A percentile compares a stretch with the other conserved stretches of the same genome.
These are phyloP conservation scores for Heliocidaris erythrogramma DNA, from an alignment of 35 echinoderm and acorn worm genomes.

Conservation along the genomic window DNA sequence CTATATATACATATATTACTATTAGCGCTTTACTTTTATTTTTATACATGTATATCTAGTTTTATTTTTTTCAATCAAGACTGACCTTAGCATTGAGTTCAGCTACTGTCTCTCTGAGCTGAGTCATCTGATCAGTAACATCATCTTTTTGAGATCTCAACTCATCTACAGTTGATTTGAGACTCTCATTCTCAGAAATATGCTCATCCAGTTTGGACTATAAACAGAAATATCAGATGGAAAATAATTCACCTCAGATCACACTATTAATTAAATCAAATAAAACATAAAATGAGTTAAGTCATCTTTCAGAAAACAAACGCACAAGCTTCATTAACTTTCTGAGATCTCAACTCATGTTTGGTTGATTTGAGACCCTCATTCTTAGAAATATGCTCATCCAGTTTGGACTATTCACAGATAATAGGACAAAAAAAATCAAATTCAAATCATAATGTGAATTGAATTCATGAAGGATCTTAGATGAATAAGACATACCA, in stretches of 20 bases:
- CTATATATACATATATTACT: too few species aligned
- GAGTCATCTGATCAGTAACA: slow-evolving; percentile 25
- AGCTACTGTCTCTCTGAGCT: slow-evolving; percentile 33
- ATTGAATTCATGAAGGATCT: neutral
- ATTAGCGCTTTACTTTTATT: too few species aligned
- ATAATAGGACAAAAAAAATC: neutral
- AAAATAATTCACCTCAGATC: neutral
- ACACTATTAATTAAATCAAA: neutral
- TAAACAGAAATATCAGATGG: neutral
- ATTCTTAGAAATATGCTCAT: slow-evolving; percentile 61
- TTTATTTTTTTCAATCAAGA: too few species aligned
- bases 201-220: slow-evolving; percentile 65
- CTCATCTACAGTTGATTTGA: slow-evolving; percentile 45
- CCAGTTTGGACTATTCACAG: slow-evolving; percentile 48
- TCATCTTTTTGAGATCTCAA: slow-evolving; percentile 38
- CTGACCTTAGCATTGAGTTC: slow-evolving; percentile 57
- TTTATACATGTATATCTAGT: too few species aligned
- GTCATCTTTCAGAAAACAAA: too few species aligned
- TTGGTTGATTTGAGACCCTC: slow-evolving; percentile 28
- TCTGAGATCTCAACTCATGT: slow-evolving; percentile 39
- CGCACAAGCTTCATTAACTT: neutral
- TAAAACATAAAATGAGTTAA: too few species aligned
- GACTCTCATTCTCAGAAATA: slow-evolving; percentile 52
- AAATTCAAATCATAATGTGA: neutral
- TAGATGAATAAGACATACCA: too few species aligned